phyloP scores from a whole-genome alignment of 1,140 invertebrate genomes.

The Bicyclus anynana region DNA sequence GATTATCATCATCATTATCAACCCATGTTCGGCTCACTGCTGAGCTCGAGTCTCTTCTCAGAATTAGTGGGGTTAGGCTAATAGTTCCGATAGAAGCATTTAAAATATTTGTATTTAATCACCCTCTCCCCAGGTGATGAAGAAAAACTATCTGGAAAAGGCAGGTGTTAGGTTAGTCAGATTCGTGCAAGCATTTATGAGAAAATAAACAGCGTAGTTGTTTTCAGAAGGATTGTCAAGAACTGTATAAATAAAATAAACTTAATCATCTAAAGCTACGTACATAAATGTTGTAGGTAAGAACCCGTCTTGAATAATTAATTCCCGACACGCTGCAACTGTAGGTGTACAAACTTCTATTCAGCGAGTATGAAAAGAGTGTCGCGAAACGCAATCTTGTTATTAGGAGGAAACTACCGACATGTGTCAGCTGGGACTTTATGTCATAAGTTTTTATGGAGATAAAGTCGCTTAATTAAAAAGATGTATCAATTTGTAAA shows the following conservation, averaged over 20 bases:
- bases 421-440: slow-evolving; percentile 17
- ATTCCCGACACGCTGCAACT: slow-evolving; percentile 12
- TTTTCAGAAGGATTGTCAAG: neutral
- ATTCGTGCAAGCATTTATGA: neutral
- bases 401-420: slow-evolving; percentile 15
- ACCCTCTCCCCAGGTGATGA: too few species aligned
- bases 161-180: too few species aligned
- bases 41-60: too few species aligned
- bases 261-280: neutral
- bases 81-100: too few species aligned
- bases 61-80: too few species aligned
- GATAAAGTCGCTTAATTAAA: slow-evolving; percentile 52
- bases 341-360: slow-evolving; percentile 7
- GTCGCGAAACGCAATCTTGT: slow-evolving; percentile 9
- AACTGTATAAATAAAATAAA: neutral
- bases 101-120: too few species aligned
- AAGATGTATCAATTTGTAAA: slow-evolving; percentile 61
- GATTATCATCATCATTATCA: too few species aligned
- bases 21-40: too few species aligned
- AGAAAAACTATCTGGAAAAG: too few species aligned
- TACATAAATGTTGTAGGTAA: slow-evolving; percentile 4
- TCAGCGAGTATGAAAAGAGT: slow-evolving; percentile 20
- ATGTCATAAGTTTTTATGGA: slow-evolving; percentile 18
- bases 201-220: neutral
- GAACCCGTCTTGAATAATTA: slow-evolving; percentile 12